Conservation (phyloP, 2,797 vertebrate genomes). For the Notamacropus eugenii region DNA sequence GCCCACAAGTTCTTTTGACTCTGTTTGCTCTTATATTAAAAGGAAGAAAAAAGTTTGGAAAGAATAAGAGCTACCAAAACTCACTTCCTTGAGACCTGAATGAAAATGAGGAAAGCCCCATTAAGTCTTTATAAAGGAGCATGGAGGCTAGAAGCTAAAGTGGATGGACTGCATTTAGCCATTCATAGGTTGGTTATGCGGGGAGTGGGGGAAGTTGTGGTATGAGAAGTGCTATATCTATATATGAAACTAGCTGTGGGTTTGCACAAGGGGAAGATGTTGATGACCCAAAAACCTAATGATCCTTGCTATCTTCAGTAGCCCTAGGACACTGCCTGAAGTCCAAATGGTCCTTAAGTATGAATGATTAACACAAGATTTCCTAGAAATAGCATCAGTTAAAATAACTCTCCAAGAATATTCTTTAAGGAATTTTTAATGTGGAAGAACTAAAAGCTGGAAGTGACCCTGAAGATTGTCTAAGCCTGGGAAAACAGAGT, state of each 20-base stretch:
- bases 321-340: not conserved
- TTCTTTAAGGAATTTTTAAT: conserved; percentile 12
- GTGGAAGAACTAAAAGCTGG: not conserved
- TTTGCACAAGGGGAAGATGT: not conserved
- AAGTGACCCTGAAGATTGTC: not conserved
- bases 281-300: not conserved
- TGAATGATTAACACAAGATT: conserved; percentile 38
- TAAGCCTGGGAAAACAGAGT: not conserved
- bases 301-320: not conserved
- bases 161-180: no score
- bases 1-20: not conserved
- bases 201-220: not conserved
- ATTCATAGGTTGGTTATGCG: not conserved
- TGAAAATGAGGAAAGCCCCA: not conserved
- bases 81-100: not conserved
- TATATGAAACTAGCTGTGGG: not conserved
- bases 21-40: not conserved
- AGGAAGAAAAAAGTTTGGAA: not conserved
- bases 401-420: conserved; percentile 27
- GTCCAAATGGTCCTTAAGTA: not conserved
- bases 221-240: not conserved
- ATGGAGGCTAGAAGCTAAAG: not conserved
- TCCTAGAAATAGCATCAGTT: conserved; percentile 1
- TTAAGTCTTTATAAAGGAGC: not conserved
- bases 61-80: not conserved